These are phyloP conservation scores for Operophtera brumata DNA, from an alignment of 2,888 invertebrate genomes.

Conservation along the genomic window DNA sequence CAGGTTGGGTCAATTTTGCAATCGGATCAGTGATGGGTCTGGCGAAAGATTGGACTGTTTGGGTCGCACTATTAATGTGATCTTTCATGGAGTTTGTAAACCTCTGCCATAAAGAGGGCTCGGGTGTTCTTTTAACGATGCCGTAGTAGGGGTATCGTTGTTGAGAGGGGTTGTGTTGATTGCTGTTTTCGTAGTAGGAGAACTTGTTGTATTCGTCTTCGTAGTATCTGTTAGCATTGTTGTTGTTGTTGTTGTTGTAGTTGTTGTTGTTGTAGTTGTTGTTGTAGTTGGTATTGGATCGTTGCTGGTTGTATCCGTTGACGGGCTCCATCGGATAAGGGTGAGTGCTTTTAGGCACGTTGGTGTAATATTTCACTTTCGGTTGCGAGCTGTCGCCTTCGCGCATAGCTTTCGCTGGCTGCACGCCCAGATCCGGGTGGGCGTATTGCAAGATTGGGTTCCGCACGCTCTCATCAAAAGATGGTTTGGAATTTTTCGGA, in stretches of 20 bases:
- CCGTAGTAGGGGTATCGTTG: conserved; percentile 81
- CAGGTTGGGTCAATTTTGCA: conserved; percentile 82
- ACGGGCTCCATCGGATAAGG: conserved; percentile 79
- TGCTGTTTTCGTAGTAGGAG: conserved; percentile 78
- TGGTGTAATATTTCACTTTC: conserved; percentile 75
- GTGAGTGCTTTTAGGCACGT: conserved; percentile 78
- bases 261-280: conserved; percentile 53
- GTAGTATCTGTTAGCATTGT: conserved; percentile 69
- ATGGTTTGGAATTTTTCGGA: conserved; percentile 81
- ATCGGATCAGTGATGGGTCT: conserved; percentile 82
- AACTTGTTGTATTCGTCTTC: conserved; percentile 77
- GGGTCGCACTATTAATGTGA: conserved; percentile 85
- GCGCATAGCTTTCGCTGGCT: conserved; percentile 84
- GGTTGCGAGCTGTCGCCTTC: conserved; percentile 61
- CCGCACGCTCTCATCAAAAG: conserved; percentile 85
- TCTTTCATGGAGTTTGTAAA: conserved; percentile 87
- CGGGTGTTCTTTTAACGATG: conserved; percentile 80
- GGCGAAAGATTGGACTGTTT: conserved; percentile 84
- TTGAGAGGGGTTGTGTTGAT: conserved; percentile 43
- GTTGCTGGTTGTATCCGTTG: conserved; percentile 66
- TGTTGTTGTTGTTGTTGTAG: conserved; percentile 39
- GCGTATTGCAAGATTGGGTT: conserved; percentile 90
- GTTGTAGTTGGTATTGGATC: conserved; percentile 57
- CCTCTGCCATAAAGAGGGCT: conserved; percentile 86
- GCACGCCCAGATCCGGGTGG: conserved; percentile 89